Conservation (phyloP, 1,140 invertebrate species). For the Lethrus apterus region DNA sequence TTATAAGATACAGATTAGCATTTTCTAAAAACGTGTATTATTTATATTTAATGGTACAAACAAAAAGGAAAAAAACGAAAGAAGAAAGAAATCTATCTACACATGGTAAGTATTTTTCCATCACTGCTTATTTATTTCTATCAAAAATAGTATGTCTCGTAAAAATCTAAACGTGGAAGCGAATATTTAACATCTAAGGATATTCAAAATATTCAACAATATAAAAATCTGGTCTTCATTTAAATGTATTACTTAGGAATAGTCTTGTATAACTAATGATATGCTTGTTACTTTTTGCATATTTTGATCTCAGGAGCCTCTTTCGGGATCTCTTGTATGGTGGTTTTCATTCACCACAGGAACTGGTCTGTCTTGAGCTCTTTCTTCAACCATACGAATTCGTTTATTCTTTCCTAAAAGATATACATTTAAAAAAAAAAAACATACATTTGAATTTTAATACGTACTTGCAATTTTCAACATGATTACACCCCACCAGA, state of each 20-base stretch:
- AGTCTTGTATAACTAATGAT: conserved; percentile 1
- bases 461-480: conserved; percentile 65
- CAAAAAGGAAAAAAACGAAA: background rate
- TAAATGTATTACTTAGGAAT: conserved; percentile 9
- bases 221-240: conserved; percentile 12
- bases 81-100: background rate
- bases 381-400: conserved; percentile 6
- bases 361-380: background rate
- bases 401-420: conserved; percentile 14
- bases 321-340: conserved; percentile 20
- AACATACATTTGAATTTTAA: background rate
- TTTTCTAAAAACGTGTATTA: conserved; percentile 2
- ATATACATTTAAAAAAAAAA: conserved; percentile 1
- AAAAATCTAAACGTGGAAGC: conserved; percentile 12
- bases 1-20: conserved; percentile 8
- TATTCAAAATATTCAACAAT: conserved; percentile 9
- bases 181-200: conserved; percentile 6
- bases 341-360: conserved; percentile 8
- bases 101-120: background rate
- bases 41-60: no score
- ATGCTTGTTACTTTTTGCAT: background rate
- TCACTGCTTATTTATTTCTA: conserved; percentile 8
- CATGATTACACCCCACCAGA: conserved; percentile 93
- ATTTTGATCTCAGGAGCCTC: conserved; percentile 21
- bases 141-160: conserved; percentile 14